Evolutionary conservation across 2,888 invertebrate species (phyloP).

Genomic region (Sisyra nigra): DNA sequence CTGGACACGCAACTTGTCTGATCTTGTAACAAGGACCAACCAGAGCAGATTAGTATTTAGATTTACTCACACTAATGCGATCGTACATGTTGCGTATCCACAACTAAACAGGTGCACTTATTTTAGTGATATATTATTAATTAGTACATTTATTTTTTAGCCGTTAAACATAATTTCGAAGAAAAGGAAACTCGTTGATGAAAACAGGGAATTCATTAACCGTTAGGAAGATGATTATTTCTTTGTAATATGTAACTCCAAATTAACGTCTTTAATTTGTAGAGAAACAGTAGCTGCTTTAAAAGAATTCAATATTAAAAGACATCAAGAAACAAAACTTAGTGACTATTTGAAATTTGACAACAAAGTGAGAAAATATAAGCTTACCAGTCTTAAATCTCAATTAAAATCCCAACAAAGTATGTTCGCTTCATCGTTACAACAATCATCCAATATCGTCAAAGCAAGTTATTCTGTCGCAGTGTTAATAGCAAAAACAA

Average conservation of each 20-base stretch:
- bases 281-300: constrained; percentile 12
- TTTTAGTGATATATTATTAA: too few species aligned
- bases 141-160: too few species aligned
- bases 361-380: constrained; percentile 10
- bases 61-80: too few species aligned
- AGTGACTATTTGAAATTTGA: constrained; percentile 10
- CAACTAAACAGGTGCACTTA: too few species aligned
- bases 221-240: constrained; percentile 9
- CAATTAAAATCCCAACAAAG: constrained; percentile 12
- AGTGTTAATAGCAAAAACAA: constrained; percentile 11
- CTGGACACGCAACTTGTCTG: too few species aligned
- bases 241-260: constrained; percentile 7
- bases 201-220: constrained; percentile 10
- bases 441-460: constrained; percentile 12
- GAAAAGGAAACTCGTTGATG: constrained; percentile 9
- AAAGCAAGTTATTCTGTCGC: constrained; percentile 12
- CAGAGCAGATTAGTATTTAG: too few species aligned
- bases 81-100: too few species aligned
- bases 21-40: too few species aligned
- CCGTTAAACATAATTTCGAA: constrained; percentile 10
- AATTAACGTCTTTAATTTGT: constrained; percentile 11
- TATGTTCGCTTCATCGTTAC: constrained; percentile 12
- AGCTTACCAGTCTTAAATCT: constrained; percentile 9
- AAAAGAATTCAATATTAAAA: constrained; percentile 13
- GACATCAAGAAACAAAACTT: constrained; percentile 14